Conservation (phyloP, 2,797 vertebrate species). For the Caiman crocodilus region DNA sequence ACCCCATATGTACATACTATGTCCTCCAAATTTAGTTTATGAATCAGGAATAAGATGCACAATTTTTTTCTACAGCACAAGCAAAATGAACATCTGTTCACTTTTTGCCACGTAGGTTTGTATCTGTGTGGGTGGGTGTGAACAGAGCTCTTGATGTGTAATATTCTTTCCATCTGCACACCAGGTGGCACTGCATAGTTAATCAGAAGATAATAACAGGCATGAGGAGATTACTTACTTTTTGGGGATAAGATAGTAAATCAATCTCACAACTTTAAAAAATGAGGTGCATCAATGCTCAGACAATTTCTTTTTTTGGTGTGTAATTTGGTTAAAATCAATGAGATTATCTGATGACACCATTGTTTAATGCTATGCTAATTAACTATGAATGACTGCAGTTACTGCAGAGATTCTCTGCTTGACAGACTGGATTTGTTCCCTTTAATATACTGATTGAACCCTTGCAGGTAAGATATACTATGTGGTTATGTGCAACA, state of each 20-base stretch:
- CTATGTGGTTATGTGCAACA: background rate
- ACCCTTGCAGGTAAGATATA: slow-evolving; percentile 32
- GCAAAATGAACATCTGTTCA: slow-evolving; percentile 84
- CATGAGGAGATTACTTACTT: slow-evolving; percentile 75
- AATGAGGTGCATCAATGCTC: slow-evolving; percentile 37
- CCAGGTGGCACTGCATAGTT: slow-evolving; percentile 81
- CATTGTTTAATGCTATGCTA: slow-evolving; percentile 64
- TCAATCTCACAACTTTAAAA: slow-evolving; percentile 47
- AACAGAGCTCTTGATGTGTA: slow-evolving; percentile 78
- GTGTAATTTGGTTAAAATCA: slow-evolving; percentile 62
- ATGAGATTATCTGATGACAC: slow-evolving; percentile 64
- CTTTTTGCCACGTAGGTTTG: slow-evolving; percentile 78
- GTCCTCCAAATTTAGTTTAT: slow-evolving; percentile 78
- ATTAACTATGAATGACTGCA: slow-evolving; percentile 71
- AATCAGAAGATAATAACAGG: slow-evolving; percentile 78
- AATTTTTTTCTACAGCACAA: slow-evolving; percentile 74
- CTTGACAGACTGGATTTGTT: slow-evolving; percentile 19
- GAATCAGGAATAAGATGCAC: slow-evolving; percentile 75
- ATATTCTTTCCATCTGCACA: slow-evolving; percentile 80
- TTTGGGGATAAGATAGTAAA: slow-evolving; percentile 74
- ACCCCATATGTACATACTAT: slow-evolving; percentile 67
- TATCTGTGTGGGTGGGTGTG: slow-evolving; percentile 76
- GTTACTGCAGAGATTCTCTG: slow-evolving; percentile 63
- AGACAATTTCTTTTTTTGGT: slow-evolving; percentile 47
- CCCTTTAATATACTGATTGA: background rate